Conservation (phyloP, 2,113 vertebrate genomes). For the Brachyhypopomus gauderio region DNA sequence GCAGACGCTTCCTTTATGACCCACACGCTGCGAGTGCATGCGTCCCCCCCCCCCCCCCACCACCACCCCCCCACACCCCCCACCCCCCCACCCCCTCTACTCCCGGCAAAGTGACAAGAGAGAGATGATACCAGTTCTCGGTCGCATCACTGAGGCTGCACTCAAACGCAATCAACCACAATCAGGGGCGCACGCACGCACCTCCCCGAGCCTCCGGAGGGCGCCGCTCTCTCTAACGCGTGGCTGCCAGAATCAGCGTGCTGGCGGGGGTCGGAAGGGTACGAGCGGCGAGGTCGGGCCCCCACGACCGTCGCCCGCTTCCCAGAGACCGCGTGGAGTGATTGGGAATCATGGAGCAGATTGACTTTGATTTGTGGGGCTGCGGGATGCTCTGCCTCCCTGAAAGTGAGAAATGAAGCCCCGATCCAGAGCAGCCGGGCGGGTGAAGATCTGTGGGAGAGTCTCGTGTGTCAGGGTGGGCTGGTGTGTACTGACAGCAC, state of each 20-base stretch:
- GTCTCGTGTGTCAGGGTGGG: no score
- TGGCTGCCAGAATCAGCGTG: slow-evolving; percentile 44
- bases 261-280: background rate
- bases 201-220: background rate
- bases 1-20: background rate
- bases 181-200: slow-evolving; percentile 52
- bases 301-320: slow-evolving; percentile 19
- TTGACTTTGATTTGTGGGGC: slow-evolving; percentile 45
- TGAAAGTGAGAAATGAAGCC: slow-evolving; percentile 15
- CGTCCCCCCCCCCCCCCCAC: background rate
- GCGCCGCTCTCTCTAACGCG: slow-evolving; percentile 46
- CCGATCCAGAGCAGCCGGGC: background rate
- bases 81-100: background rate
- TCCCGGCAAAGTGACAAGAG: slow-evolving; percentile 51
- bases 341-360: slow-evolving; percentile 42
- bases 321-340: slow-evolving; percentile 32
- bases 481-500: background rate
- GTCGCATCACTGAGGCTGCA: slow-evolving; percentile 52
- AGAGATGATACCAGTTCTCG: slow-evolving; percentile 68
- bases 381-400: slow-evolving; percentile 5
- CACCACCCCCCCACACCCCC: no score
- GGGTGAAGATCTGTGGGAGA: background rate
- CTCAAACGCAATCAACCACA: slow-evolving; percentile 73
- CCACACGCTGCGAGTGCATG: slow-evolving; percentile 6
- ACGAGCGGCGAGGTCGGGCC: background rate